Evolutionary conservation across 1,140 invertebrate species (phyloP).

Genomic region (Drosophila subobscura): DNA sequence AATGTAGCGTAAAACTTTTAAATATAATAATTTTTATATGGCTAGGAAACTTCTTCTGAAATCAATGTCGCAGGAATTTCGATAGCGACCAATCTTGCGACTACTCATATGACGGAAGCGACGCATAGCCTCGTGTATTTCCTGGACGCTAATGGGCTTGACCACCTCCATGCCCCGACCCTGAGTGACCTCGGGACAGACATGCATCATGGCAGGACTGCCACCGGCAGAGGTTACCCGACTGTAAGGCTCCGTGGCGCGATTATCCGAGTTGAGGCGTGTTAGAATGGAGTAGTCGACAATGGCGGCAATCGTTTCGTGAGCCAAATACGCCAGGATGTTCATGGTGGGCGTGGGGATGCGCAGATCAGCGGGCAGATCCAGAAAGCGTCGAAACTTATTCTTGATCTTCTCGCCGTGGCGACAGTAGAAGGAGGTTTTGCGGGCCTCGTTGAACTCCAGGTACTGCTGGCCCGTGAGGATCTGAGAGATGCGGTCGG

Average conservation of each 20-base stretch:
- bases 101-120: slow-evolving; percentile 75
- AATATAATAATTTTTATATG: slow-evolving; percentile 54
- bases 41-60: slow-evolving; percentile 75
- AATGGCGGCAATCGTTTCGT: slow-evolving; percentile 81
- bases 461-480: slow-evolving; percentile 76
- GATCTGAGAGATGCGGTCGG: slow-evolving; percentile 82
- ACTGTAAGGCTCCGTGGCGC: slow-evolving; percentile 75
- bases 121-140: slow-evolving; percentile 82
- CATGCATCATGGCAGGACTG: slow-evolving; percentile 79
- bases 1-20: no score
- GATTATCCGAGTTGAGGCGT: slow-evolving; percentile 75
- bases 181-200: slow-evolving; percentile 82
- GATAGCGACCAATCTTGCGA: slow-evolving; percentile 74
- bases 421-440: slow-evolving; percentile 79
- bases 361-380: slow-evolving; percentile 70
- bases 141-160: slow-evolving; percentile 78
- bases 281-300: slow-evolving; percentile 81
- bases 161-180: slow-evolving; percentile 81
- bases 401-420: slow-evolving; percentile 82
- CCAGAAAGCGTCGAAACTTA: slow-evolving; percentile 76
- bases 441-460: slow-evolving; percentile 80
- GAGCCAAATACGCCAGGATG: slow-evolving; percentile 79
- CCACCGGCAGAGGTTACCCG: slow-evolving; percentile 78
- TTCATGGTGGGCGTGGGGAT: slow-evolving; percentile 80
- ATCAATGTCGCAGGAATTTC: slow-evolving; percentile 76